Conservation (phyloP, 2,797 vertebrate genomes). For the Vultur gryphus region DNA sequence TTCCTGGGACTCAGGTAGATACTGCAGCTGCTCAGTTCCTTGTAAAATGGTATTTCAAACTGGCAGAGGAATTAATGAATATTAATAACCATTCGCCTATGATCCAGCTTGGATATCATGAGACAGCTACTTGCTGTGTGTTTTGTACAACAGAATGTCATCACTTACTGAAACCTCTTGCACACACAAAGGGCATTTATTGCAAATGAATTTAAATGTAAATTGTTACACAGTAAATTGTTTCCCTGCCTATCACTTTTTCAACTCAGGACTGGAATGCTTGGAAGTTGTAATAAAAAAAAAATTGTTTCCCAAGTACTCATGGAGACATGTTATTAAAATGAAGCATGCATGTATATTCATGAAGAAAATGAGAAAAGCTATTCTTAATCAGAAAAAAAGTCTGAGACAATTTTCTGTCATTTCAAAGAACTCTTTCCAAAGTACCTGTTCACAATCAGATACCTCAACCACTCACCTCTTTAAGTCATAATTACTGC, state of each 20-base stretch:
- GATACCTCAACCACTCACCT: not conserved
- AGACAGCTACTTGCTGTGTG: not conserved
- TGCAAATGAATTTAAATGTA: constrained; percentile 35
- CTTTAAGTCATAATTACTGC: not conserved
- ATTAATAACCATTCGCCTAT: not conserved
- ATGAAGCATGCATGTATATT: not conserved
- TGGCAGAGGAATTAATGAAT: not conserved
- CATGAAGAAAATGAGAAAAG: constrained; percentile 26
- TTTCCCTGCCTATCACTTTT: not conserved
- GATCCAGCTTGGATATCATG: not conserved
- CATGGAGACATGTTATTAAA: not conserved
- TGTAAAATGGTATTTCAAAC: constrained; percentile 12
- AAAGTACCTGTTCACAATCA: not conserved
- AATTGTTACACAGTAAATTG: constrained; percentile 14
- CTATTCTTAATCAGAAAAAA: not conserved
- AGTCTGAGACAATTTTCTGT: not conserved
- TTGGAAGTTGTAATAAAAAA: not conserved
- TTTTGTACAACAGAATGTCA: not conserved
- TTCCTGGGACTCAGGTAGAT: not conserved
- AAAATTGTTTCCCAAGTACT: not conserved
- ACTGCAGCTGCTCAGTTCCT: not conserved
- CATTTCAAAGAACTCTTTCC: not conserved
- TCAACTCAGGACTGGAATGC: not conserved
- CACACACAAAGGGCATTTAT: not conserved
- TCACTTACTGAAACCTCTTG: not conserved